Conservation (phyloP, 2,797 vertebrate genomes). For the Cyclura pinguis region DNA sequence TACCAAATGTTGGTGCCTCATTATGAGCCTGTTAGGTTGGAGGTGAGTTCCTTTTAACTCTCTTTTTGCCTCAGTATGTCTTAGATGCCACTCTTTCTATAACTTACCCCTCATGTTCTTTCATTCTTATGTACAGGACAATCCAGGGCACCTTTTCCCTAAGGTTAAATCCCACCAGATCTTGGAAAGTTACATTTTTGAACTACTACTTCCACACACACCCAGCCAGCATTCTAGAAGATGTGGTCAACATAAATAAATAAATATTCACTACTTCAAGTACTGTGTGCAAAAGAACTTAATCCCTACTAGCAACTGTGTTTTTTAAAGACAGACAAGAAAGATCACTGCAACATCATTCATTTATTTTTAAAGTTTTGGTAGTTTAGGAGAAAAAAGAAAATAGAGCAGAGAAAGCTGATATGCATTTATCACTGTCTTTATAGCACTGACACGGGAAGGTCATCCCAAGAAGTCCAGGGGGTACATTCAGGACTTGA, state of each 20-base stretch:
- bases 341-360: not conserved
- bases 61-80: not conserved
- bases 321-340: no score
- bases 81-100: not conserved
- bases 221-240: no score
- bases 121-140: not conserved
- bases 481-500: not conserved
- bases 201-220: no score
- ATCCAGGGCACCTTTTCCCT: not conserved
- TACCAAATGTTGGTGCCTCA: not conserved
- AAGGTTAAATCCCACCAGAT: not conserved
- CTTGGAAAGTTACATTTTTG: no score
- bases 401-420: not conserved
- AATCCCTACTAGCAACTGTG: not conserved
- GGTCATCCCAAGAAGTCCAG: not conserved
- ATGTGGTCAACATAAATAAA: no score
- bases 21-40: not conserved
- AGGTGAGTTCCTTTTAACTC: not conserved
- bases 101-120: not conserved
- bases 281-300: no score
- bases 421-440: not conserved
- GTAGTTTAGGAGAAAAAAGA: no score
- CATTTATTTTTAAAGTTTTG: not conserved
- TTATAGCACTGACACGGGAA: not conserved
- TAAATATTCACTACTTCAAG: no score